Percentiles rank a stretch among this genome's conserved stretches.
Conservation (phyloP, 1,140 invertebrate genomes). For the Drosophila orosa region DNA sequence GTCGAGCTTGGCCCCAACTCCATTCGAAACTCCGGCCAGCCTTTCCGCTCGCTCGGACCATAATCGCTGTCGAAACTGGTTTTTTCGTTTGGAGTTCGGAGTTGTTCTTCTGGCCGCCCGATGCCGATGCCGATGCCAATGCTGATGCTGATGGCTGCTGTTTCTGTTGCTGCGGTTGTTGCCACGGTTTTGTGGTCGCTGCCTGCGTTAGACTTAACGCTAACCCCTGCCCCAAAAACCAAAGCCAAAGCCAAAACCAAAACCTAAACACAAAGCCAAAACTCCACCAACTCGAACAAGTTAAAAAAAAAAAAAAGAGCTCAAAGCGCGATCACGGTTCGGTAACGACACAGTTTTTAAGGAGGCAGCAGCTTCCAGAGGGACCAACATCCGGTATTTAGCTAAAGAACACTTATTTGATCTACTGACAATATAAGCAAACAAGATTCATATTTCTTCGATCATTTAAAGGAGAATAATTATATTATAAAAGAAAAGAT, state of each 20-base stretch:
- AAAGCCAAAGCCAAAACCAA: conserved; percentile 5
- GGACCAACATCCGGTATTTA: not conserved
- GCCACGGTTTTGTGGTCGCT: conserved; percentile 17
- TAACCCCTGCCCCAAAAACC: conserved; percentile 22
- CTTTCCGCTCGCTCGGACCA: conserved; percentile 39
- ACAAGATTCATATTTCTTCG: not conserved
- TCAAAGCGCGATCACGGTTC: conserved; percentile 5
- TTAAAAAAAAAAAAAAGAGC: conserved; percentile 3
- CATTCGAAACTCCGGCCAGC: conserved; percentile 31
- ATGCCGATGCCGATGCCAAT: not conserved
- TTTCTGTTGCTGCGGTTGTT: conserved; percentile 26
- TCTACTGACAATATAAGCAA: not conserved
- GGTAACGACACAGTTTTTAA: conserved; percentile 6
- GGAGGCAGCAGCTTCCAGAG: not conserved
- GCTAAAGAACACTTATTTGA: not conserved
- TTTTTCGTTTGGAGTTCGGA: conserved; percentile 32
- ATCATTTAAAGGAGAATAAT: not conserved
- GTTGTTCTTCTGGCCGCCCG: conserved; percentile 27
- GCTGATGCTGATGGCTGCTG: conserved; percentile 14
- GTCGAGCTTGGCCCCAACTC: conserved; percentile 19
- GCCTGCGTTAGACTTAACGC: conserved; percentile 35
- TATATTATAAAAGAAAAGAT: too few relatives aligned
- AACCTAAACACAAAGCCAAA: conserved; percentile 14
- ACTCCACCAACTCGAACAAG: conserved; percentile 19
- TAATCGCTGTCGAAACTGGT: conserved; percentile 39